These are phyloP conservation scores for Mimachlamys varia DNA, from an alignment of 2,888 invertebrate species.

Conservation along the genomic window DNA sequence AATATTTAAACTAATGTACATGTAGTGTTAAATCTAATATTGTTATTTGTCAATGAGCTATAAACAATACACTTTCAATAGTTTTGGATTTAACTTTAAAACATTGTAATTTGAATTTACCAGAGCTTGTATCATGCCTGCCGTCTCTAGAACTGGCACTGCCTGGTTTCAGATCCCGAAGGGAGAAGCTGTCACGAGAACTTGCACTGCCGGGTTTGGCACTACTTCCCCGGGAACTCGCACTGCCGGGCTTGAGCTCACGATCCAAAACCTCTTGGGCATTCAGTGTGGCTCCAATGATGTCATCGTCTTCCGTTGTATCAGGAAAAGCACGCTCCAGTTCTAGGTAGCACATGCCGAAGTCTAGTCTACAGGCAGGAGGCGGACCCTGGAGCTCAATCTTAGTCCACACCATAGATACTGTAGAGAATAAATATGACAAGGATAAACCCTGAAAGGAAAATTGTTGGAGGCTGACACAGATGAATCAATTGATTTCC, in stretches of 20 bases:
- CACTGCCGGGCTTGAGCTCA: conserved; percentile 75
- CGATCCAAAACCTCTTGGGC: conserved; percentile 73
- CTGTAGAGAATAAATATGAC: conserved; percentile 57
- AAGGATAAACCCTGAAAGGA: too few species aligned
- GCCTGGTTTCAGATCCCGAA: conserved; percentile 72
- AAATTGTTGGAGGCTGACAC: too few species aligned
- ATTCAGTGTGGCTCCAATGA: conserved; percentile 62
- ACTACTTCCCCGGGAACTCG: conserved; percentile 68
- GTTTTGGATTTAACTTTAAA: neutral
- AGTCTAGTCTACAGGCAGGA: conserved; percentile 78
- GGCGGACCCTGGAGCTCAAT: conserved; percentile 76
- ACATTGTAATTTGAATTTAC: conserved; percentile 41
- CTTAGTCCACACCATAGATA: conserved; percentile 72
- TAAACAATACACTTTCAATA: too few species aligned
- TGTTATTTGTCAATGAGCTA: too few species aligned
- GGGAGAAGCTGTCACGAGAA: conserved; percentile 64
- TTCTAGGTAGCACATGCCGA: conserved; percentile 75
- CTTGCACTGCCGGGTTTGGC: conserved; percentile 68
- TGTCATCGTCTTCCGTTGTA: conserved; percentile 45
- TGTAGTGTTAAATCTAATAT: too few species aligned
- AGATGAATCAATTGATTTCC: too few species aligned
- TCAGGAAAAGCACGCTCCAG: conserved; percentile 60
- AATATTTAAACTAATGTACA: too few species aligned
- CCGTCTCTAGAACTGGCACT: conserved; percentile 72
- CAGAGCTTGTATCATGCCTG: conserved; percentile 54